Evolutionary conservation across 2,888 invertebrate genomes (phyloP).

Genomic region (Latheticus oryzae): DNA sequence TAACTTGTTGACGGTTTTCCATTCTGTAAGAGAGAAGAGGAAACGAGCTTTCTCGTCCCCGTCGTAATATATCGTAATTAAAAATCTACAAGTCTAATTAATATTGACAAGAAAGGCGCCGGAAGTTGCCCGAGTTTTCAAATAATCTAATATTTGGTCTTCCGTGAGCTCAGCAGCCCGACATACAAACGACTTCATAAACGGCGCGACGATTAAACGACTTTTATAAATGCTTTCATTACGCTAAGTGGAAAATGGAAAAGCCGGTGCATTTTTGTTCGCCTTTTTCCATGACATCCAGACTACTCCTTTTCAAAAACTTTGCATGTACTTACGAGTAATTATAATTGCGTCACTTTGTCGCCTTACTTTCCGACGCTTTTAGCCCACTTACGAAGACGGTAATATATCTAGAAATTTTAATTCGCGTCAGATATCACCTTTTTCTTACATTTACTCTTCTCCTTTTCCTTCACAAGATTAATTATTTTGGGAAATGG

Average conservation of each 20-base stretch:
- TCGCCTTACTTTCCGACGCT: too few species aligned
- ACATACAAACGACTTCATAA: slow-evolving; percentile 40
- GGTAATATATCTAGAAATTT: slow-evolving; percentile 20
- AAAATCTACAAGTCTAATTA: slow-evolving; percentile 49
- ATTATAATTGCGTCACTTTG: slow-evolving; percentile 38
- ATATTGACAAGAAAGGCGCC: slow-evolving; percentile 42
- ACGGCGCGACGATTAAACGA: slow-evolving; percentile 42
- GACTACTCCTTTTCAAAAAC: slow-evolving; percentile 32
- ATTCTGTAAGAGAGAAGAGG: slow-evolving; percentile 42
- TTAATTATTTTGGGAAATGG: slow-evolving; percentile 28
- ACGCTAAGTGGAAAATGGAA: slow-evolving; percentile 40
- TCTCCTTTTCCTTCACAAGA: slow-evolving; percentile 10
- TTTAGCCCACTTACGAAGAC: too few species aligned
- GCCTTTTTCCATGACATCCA: slow-evolving; percentile 27
- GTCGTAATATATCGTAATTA: slow-evolving; percentile 50
- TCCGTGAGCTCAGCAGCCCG: slow-evolving; percentile 33
- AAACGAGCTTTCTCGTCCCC: slow-evolving; percentile 34
- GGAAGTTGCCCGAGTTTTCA: slow-evolving; percentile 31
- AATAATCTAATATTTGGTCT: slow-evolving; percentile 44
- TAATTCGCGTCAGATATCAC: slow-evolving; percentile 6
- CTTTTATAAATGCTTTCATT: slow-evolving; percentile 45
- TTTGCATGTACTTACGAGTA: slow-evolving; percentile 37
- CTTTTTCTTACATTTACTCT: slow-evolving; percentile 1
- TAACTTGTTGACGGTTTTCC: slow-evolving; percentile 52
- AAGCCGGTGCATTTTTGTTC: slow-evolving; percentile 37